Conservation (phyloP, 1,140 invertebrate genomes). For the Drosophila melanica region DNA sequence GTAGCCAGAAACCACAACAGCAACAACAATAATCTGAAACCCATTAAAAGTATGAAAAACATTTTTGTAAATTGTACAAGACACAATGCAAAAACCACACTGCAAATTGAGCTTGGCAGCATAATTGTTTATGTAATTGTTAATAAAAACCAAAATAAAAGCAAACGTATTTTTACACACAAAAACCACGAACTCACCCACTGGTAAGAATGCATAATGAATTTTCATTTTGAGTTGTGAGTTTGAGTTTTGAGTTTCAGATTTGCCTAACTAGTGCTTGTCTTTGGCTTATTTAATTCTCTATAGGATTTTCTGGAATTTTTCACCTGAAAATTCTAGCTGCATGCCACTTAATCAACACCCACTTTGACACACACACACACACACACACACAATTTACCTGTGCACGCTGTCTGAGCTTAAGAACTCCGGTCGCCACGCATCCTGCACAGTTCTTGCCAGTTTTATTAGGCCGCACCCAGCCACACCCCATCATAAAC, state of each 20-base stretch:
- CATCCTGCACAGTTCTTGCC: not conserved
- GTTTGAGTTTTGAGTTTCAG: slow-evolving; percentile 39
- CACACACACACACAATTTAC: slow-evolving; percentile 46
- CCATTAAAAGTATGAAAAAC: slow-evolving; percentile 18
- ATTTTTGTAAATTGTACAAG: slow-evolving; percentile 70
- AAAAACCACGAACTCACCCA: slow-evolving; percentile 59
- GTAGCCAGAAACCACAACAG: slow-evolving; percentile 11
- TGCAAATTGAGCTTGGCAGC: slow-evolving; percentile 71
- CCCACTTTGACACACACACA: slow-evolving; percentile 44
- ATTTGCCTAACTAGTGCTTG: slow-evolving; percentile 25
- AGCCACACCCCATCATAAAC: slow-evolving; percentile 8
- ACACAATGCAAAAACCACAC: slow-evolving; percentile 33
- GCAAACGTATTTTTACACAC: slow-evolving; percentile 34
- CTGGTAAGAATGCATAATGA: slow-evolving; percentile 79
- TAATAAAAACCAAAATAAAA: slow-evolving; percentile 31
- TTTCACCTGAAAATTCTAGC: slow-evolving; percentile 30
- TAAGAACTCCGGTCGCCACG: slow-evolving; percentile 6
- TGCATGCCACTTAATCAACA: slow-evolving; percentile 72
- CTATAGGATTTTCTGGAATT: slow-evolving; percentile 13
- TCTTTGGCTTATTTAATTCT: slow-evolving; percentile 3
- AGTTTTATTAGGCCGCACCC: slow-evolving; percentile 51
- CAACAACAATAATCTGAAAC: slow-evolving; percentile 18
- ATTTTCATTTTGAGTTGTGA: slow-evolving; percentile 57
- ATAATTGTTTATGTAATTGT: slow-evolving; percentile 39
- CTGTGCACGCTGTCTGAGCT: slow-evolving; percentile 30